Percentiles rank a stretch among this genome's conserved stretches.
phyloP scores from a whole-genome alignment of 1,140 invertebrate genomes.

The Plodia interpunctella region DNA sequence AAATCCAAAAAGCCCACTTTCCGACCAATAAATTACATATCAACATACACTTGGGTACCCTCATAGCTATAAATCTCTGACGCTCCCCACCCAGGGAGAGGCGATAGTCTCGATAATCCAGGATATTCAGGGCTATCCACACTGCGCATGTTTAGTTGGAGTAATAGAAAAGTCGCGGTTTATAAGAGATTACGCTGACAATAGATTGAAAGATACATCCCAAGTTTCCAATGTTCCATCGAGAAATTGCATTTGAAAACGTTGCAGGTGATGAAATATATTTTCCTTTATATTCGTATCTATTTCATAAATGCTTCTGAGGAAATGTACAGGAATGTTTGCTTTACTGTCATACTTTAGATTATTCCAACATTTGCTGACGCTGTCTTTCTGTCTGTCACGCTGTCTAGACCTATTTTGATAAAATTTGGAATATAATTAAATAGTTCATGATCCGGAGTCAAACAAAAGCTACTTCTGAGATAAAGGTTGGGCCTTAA shows the following conservation, averaged over 20 bases:
- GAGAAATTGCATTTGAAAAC: not conserved
- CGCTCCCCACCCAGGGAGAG: constrained; percentile 14
- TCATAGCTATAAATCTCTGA: constrained; percentile 29
- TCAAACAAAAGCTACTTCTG: no score
- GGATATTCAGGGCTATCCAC: not conserved
- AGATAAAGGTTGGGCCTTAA: no score
- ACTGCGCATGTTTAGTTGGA: constrained; percentile 9
- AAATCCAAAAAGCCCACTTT: constrained; percentile 24
- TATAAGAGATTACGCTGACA: constrained; percentile 5
- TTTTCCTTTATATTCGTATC: not conserved
- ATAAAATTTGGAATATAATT: no score
- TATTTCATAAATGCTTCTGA: no score
- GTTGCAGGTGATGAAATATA: not conserved
- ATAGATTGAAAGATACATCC: not conserved
- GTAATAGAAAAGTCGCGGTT: constrained; percentile 8
- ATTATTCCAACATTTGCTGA: no score
- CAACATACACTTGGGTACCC: constrained; percentile 23
- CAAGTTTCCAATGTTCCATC: not conserved
- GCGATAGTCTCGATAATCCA: constrained; percentile 19
- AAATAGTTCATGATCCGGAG: no score
- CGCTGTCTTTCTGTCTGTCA: not conserved
- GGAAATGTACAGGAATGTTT: no score
- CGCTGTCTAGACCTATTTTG: no score
- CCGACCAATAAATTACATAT: constrained; percentile 31
- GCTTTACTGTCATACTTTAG: no score